Conservation (phyloP, 2,797 vertebrate species). For the Orestias chungarensis region DNA sequence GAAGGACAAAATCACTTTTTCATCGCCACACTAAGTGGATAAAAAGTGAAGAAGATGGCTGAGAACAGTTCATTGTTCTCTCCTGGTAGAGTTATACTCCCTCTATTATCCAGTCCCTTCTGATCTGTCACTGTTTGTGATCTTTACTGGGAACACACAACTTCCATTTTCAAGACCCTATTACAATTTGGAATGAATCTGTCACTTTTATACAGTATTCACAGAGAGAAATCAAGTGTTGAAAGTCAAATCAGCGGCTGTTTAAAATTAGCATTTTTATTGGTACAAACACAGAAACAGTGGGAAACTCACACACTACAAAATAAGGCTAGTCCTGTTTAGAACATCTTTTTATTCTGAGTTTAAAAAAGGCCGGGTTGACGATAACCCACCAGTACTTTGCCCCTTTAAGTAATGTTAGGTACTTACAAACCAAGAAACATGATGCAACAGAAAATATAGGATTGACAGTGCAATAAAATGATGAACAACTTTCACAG, state of each 20-base stretch:
- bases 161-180: conserved; percentile 14
- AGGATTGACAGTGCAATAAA: no score
- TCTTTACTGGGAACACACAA: conserved; percentile 8
- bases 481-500: no score
- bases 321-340: background rate
- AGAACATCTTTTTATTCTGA: background rate
- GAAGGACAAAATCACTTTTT: conserved; percentile 52
- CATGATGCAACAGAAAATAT: no score
- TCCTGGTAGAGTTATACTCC: conserved; percentile 48
- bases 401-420: no score
- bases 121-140: conserved; percentile 52
- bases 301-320: background rate
- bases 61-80: conserved; percentile 64
- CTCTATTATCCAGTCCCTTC: conserved; percentile 43
- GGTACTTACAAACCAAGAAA: no score
- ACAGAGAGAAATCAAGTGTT: conserved; percentile 6
- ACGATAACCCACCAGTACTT: background rate
- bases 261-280: conserved; percentile 10
- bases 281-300: conserved; percentile 5
- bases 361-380: background rate
- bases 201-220: conserved; percentile 14
- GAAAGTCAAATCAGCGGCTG: background rate
- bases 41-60: conserved; percentile 63
- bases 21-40: conserved; percentile 63
- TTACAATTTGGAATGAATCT: conserved; percentile 20